These are phyloP conservation scores for Drosophila sordidula DNA, from an alignment of 2,888 invertebrate species.

Conservation along the genomic window DNA sequence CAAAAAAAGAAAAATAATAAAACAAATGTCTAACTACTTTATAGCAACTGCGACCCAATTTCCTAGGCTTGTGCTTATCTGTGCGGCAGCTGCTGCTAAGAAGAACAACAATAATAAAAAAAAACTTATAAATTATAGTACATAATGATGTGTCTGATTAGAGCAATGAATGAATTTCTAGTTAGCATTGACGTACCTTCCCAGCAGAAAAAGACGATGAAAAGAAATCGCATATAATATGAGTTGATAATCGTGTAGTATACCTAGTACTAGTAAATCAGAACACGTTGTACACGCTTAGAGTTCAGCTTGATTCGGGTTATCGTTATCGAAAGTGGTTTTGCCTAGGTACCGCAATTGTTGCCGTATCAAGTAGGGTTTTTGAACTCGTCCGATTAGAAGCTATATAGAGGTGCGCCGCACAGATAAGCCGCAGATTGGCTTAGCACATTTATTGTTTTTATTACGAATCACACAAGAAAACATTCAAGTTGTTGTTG, in stretches of 20 bases:
- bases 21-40: constrained; percentile 67
- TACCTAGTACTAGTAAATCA: constrained; percentile 30
- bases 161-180: constrained; percentile 71
- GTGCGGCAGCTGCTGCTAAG: constrained; percentile 52
- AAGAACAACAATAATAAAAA: constrained; percentile 28
- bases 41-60: constrained; percentile 78
- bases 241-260: constrained; percentile 4
- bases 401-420: constrained; percentile 22
- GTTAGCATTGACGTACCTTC: constrained; percentile 73
- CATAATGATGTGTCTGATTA: constrained; percentile 44
- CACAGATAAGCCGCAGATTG: constrained; percentile 14
- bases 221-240: constrained; percentile 6
- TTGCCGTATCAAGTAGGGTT: constrained; percentile 28
- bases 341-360: constrained; percentile 40
- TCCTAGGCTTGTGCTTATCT: constrained; percentile 60
- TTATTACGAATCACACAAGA: constrained; percentile 13
- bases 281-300: constrained; percentile 40
- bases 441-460: constrained; percentile 37
- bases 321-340: constrained; percentile 70
- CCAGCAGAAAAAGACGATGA: not conserved
- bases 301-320: constrained; percentile 50
- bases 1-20: constrained; percentile 39
- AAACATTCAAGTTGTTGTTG: not conserved
- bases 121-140: constrained; percentile 11
- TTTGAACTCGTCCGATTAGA: constrained; percentile 52